These are phyloP conservation scores for Pampus argenteus DNA, from an alignment of 2,797 vertebrate species.

Conservation along the genomic window DNA sequence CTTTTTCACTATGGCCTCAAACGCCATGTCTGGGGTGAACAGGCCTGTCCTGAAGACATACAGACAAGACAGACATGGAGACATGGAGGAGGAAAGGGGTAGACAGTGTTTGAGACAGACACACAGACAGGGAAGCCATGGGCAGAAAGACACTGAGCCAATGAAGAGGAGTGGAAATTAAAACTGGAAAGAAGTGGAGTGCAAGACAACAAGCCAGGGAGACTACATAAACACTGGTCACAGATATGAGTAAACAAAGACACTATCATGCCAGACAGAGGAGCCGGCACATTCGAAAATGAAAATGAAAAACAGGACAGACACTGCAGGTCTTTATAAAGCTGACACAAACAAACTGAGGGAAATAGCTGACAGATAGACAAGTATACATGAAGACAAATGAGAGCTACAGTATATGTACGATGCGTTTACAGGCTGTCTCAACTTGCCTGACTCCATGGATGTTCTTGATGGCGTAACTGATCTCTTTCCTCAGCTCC, in stretches of 20 bases:
- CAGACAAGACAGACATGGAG: conserved; percentile 68
- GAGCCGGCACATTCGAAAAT: neutral
- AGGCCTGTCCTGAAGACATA: conserved; percentile 92
- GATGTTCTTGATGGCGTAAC: conserved; percentile 98
- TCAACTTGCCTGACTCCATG: conserved; percentile 94
- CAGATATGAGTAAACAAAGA: conserved; percentile 12
- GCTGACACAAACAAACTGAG: conserved; percentile 19
- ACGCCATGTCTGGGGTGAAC: conserved; percentile 97
- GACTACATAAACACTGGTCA: conserved; percentile 14
- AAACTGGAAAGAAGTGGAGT: conserved; percentile 14
- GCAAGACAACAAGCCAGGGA: conserved; percentile 13
- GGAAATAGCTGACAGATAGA: conserved; percentile 21
- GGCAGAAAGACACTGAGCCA: conserved; percentile 15
- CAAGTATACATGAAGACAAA: conserved; percentile 24
- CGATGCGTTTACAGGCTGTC: conserved; percentile 1
- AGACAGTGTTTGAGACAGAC: conserved; percentile 31
- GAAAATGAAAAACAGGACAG: conserved; percentile 15
- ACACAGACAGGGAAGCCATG: conserved; percentile 25
- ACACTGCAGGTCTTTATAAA: conserved; percentile 6
- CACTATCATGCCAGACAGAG: neutral
- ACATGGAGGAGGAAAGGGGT: conserved; percentile 44
- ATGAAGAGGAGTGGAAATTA: conserved; percentile 9
- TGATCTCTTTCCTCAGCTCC: conserved; percentile 94
- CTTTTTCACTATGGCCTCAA: conserved; percentile 99
- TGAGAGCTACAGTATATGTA: neutral